Evolutionary conservation across 2,888 invertebrate species (phyloP), one percentile per base, ranked within the genome.

Genomic region (Trichopoda pennipes): DNA sequence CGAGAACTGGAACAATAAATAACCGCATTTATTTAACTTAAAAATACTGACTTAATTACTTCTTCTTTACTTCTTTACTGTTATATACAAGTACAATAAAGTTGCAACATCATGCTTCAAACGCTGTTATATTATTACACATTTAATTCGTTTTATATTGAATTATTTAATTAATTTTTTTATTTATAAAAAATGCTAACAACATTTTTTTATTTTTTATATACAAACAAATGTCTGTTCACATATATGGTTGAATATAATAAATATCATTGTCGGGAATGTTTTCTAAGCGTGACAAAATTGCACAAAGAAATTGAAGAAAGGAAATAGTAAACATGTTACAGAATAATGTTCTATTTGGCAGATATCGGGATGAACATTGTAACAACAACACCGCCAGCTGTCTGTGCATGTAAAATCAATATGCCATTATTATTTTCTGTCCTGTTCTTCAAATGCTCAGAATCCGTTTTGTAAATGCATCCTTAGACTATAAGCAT

Each of bases 391-490:
- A 14, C 44, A 32, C 19, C 21, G 14, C 21, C 38, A 70, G 53
- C 66, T 73, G 79, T n/a, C 38, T 38, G 1, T 38, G 38, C 38
- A 38, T 32, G 8, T n/a, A 17, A 51, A n/a, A 23, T n/a, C 3
- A 44, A 60, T 42, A 72, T 58, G 51, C 47, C 19, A 73, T 55
- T 72, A 73, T 73, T 55, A 68, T 68, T 68, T 68, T 60, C 44
- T 73, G 53, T 68, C 16, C 44, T 49, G 70, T 66, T 74, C 64
- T 75, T 70, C 51, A 68, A 69, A 66, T 60, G 64, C 42, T 66
- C 14, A 21, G 55, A 55, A 58, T 75, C 60, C 75, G 72, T 68
- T 75, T 47, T 69, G 44, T 44, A 17, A 49, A 21, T 49, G 19
- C 10, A 35, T 14, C 53, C 38, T 32, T 53, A 23, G 49, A 42